Evolutionary conservation across 2,888 invertebrate species (phyloP), one percentile per base, ranked within the genome.

Genomic region (Clostera curtula): DNA sequence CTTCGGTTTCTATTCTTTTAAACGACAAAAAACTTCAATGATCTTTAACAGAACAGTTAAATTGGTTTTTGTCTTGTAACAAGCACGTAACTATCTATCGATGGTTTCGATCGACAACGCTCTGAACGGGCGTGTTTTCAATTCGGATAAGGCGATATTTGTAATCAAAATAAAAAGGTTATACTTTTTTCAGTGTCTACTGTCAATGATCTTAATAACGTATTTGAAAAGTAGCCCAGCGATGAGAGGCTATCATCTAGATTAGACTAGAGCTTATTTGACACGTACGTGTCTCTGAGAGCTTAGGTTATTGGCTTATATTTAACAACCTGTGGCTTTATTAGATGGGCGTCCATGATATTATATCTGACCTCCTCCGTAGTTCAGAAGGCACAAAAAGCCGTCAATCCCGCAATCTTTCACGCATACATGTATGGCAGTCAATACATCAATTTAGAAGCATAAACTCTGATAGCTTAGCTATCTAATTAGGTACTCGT

Each of bases 11-110:
- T 57, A 56, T 66, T 65, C 49, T 65, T 49, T 60, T 54, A 50
- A 55, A 51, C 54, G 47, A 65, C 58, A 73, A 73, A 77, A 75
- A 75, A 68, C 52, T 48, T 56, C 60, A 61, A 58, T 73, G 67
- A 71, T 68, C 68, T 73, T 70, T 61, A 69, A 70, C 64, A 60
- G 63, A 63, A 64, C 63, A 54, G 64, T 64, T 66, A 65, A 71
- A 68, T 72, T 65, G 58, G 56, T 72, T 75, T 71, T 70, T 68
- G 58, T 66, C 58, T 57, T 58, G 60, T 57, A 63, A 59, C 59
- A 51, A 63, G 55, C 50, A 52, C 55, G 50, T 49, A 53, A 51
- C 49, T 54, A 39, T 36, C 43, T 54, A 55, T 60, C 49, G 40
- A 51, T 42, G 44, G 45, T 48, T 59, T 50, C 52, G 62, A 64